A percentile compares a stretch with the other conserved stretches of the same genome.
Conservation (phyloP, 2,113 vertebrate species). For the Sula dactylatra region DNA sequence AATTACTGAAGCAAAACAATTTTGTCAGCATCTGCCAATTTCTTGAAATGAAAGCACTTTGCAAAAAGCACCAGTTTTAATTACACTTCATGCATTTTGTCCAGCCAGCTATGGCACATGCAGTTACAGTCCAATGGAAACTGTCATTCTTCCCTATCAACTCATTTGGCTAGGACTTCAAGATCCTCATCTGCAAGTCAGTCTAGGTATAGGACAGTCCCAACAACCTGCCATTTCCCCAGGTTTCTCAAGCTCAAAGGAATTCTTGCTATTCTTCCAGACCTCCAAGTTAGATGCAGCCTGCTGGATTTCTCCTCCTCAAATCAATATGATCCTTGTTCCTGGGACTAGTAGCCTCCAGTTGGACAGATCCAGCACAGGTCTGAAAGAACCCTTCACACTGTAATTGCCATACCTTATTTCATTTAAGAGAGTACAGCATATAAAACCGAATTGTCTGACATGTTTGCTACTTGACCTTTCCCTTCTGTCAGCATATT, state of each 20-base stretch:
- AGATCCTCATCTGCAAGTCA: neutral
- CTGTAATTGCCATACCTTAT: neutral
- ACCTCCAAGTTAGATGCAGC: neutral
- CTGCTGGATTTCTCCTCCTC: neutral
- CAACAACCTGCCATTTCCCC: neutral
- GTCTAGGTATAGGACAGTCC: neutral
- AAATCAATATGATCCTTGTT: neutral
- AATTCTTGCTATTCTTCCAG: neutral
- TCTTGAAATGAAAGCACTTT: neutral
- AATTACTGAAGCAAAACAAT: neutral
- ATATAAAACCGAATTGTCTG: too few relatives aligned
- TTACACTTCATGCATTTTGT: neutral
- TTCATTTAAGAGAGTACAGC: neutral
- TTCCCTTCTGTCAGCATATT: too few relatives aligned
- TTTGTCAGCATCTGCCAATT: neutral
- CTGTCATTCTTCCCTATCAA: neutral
- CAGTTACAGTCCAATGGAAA: neutral
- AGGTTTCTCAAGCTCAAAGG: neutral
- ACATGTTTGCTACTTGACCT: too few relatives aligned
- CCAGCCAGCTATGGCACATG: neutral
- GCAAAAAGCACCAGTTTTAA: neutral
- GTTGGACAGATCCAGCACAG: neutral
- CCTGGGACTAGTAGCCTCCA: neutral
- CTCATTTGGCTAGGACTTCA: neutral
- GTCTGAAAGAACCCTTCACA: neutral